Evolutionary conservation across 2,113 vertebrate genomes (phyloP), one percentile per base, ranked within the genome.

Genomic region (Neopipo cinnamomea): DNA sequence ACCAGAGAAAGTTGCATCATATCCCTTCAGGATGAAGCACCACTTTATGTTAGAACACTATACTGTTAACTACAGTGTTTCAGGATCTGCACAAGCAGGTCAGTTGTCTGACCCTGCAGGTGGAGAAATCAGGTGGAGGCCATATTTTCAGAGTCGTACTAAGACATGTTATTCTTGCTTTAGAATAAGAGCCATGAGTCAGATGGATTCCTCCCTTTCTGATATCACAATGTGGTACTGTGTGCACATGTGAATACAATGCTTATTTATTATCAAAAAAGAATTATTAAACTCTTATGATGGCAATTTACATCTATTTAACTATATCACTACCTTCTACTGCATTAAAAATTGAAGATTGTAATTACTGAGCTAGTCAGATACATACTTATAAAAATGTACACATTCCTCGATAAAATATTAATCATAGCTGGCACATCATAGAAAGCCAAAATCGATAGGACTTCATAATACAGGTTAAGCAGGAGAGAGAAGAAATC

Each of bases 191-290:
- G 50, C 5, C 3, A 1, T 4, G 6, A 61, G 11, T 24, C 8
- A 63, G 9, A 16, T 31, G 5, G 0, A 63, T 67, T 85, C 42
- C 47, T 89, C 6, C 30, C 15, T 85, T 50, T 61, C 24, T 44
- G 31, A 47, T 81, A 33, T 50, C 28, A 52, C 19, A 28, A 11
- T 2, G 2, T 44, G 25, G 13, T 47, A 80, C 20, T 0, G 0
- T 82, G 35, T 72, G 8, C 35, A 25, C 11, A 25, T 47, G 11
- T 63, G n/a, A 85, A 66, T 75, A 63, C 22, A 49, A 44, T 31
- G 7, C 11, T 10, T 76, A 73, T 76, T 72, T 74, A 15, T 78
- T 41, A 63, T 53, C 2, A 7, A 10, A 67, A 35, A 52, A 66
- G 0, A 66, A 61, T 22, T 3, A 52, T 50, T 63, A 53, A 33